Conservation (phyloP, 2,888 invertebrate species). For the Eledona agricola region DNA sequence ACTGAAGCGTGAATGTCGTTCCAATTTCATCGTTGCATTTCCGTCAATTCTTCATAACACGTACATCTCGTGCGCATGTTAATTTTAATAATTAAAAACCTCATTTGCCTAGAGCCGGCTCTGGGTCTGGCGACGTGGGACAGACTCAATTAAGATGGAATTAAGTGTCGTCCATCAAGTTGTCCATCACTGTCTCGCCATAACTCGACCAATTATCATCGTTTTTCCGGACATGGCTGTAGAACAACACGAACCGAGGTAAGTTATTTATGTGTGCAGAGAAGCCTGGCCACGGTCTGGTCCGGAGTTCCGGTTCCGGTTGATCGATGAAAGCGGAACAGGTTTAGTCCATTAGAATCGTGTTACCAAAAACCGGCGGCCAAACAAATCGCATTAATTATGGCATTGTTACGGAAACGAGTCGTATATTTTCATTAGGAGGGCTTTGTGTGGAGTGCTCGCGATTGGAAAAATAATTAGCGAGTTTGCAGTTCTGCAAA, state of each 20-base stretch:
- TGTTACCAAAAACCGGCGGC: constrained; percentile 25
- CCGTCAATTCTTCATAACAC: too few relatives aligned
- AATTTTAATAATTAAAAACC: not conserved
- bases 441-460: constrained; percentile 19
- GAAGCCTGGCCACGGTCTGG: constrained; percentile 27
- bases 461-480: too few relatives aligned
- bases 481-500: too few relatives aligned
- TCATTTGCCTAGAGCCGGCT: constrained; percentile 2
- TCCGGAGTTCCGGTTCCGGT: constrained; percentile 28
- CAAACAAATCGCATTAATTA: constrained; percentile 35
- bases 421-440: constrained; percentile 33
- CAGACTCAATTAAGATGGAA: constrained; percentile 25
- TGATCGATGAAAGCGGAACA: constrained; percentile 34
- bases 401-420: constrained; percentile 26
- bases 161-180: constrained; percentile 26
- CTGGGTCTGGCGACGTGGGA: constrained; percentile 2
- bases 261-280: constrained; percentile 28
- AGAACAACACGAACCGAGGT: constrained; percentile 7
- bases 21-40: too few relatives aligned
- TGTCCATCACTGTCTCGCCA: constrained; percentile 23
- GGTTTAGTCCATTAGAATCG: constrained; percentile 28
- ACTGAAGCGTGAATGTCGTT: too few relatives aligned
- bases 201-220: constrained; percentile 4
- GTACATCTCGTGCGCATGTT: too few relatives aligned
- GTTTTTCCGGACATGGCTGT: not conserved